Evolutionary conservation across 2,797 vertebrate species (phyloP).

Genomic region (Thalassophryne amazonica): DNA sequence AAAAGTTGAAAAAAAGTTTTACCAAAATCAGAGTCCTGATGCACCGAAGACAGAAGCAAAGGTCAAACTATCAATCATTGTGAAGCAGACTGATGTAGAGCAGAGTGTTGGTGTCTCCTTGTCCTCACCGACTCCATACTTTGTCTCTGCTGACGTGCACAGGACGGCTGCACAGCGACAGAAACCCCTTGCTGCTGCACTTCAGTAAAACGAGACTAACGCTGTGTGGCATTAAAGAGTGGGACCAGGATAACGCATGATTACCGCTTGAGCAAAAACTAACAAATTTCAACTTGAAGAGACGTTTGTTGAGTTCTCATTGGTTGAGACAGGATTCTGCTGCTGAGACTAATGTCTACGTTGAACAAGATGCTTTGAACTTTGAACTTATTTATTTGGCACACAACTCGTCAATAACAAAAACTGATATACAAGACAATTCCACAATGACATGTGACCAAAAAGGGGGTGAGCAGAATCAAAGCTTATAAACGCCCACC

Average conservation of each 20-base stretch:
- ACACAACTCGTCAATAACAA: no score
- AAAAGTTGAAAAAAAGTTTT: no score
- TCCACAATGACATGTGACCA: no score
- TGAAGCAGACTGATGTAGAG: constrained; percentile 12
- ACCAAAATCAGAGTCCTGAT: no score
- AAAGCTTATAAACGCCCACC: no score
- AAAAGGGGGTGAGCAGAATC: no score
- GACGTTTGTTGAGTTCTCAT: not conserved
- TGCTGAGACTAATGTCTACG: constrained; percentile 12
- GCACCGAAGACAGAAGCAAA: no score
- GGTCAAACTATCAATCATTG: constrained; percentile 9
- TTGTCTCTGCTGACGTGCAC: not conserved
- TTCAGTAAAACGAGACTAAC: constrained; percentile 6
- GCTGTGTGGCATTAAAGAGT: not conserved
- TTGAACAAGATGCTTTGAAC: constrained; percentile 1
- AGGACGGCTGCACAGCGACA: not conserved
- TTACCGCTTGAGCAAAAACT: no score
- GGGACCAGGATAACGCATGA: not conserved
- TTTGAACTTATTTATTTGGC: no score
- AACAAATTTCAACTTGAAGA: no score
- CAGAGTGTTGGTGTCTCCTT: not conserved
- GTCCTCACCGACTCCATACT: constrained; percentile 6
- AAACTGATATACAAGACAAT: no score
- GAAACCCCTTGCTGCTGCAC: constrained; percentile 1
- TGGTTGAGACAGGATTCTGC: not conserved